phyloP scores from a whole-genome alignment of 2,888 invertebrate species.

The Galeopsomyia nigrocyanea region DNA sequence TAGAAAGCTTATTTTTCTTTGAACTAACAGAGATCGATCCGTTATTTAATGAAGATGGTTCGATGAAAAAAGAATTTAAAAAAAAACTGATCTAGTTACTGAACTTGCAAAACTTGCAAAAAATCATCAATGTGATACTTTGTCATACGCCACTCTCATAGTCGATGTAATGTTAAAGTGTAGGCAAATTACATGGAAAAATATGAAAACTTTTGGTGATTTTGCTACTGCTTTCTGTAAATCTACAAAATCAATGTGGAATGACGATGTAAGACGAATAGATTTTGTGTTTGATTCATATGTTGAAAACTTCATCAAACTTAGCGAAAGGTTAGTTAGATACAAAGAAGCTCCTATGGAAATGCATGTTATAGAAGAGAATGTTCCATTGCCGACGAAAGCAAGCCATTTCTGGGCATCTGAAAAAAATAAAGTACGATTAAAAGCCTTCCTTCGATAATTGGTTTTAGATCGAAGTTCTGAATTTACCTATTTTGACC shows the following conservation, averaged over 20 bases:
- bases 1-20: background rate
- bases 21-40: slow-evolving; percentile 5
- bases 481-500: slow-evolving; percentile 15
- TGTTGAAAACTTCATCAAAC: slow-evolving; percentile 37
- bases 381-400: slow-evolving; percentile 12
- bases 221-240: slow-evolving; percentile 16
- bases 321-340: slow-evolving; percentile 11
- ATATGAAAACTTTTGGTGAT: slow-evolving; percentile 8
- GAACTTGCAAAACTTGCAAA: background rate
- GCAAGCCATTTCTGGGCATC: slow-evolving; percentile 15
- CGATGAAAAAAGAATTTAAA: slow-evolving; percentile 24
- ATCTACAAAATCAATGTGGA: background rate
- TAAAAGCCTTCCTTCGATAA: slow-evolving; percentile 15
- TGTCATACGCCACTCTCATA: background rate
- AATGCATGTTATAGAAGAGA: slow-evolving; percentile 9
- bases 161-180: slow-evolving; percentile 36
- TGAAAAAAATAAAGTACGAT: background rate
- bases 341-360: background rate
- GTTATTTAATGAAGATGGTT: slow-evolving; percentile 25
- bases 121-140: background rate
- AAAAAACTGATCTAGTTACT: slow-evolving; percentile 8
- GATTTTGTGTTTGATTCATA: slow-evolving; percentile 38
- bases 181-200: slow-evolving; percentile 19
- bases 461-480: background rate
- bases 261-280: background rate